Evolutionary conservation across 1,140 invertebrate species (phyloP).

Genomic region (Nephila pilipes): DNA sequence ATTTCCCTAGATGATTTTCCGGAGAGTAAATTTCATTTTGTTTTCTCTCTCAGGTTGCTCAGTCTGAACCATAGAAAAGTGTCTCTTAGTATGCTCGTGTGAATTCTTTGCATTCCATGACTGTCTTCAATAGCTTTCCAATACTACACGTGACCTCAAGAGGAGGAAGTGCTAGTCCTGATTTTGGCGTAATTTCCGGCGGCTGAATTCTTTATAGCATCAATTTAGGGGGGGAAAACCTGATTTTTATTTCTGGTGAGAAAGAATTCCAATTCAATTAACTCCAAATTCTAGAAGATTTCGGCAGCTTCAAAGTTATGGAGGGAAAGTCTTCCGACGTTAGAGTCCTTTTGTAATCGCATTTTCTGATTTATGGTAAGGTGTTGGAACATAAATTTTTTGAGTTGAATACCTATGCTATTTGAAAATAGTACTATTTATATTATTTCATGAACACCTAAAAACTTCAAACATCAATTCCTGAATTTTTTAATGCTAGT

Average conservation of each 20-base stretch:
- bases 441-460: too few relatives aligned
- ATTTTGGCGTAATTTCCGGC: conserved; percentile 18
- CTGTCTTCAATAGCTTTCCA: neutral
- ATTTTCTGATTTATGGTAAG: too few relatives aligned
- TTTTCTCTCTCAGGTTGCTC: neutral
- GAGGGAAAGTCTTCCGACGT: neutral
- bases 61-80: neutral
- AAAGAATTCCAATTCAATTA: conserved; percentile 24
- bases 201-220: neutral
- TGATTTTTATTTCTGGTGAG: neutral
- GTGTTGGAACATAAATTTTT: too few relatives aligned
- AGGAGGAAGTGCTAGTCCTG: neutral
- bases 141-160: neutral
- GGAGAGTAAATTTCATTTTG: neutral
- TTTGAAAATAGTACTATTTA: too few relatives aligned
- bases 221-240: neutral
- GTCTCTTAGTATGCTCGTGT: neutral
- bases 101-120: conserved; percentile 5
- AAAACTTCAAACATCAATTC: too few relatives aligned
- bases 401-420: too few relatives aligned
- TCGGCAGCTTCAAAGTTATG: neutral
- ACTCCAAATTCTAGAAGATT: neutral
- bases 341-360: too few relatives aligned
- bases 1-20: neutral
- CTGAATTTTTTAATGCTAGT: too few relatives aligned